Base-by-base conservation (phyloP, 1,140 invertebrate genomes). In the Papilio polytes region DNA sequence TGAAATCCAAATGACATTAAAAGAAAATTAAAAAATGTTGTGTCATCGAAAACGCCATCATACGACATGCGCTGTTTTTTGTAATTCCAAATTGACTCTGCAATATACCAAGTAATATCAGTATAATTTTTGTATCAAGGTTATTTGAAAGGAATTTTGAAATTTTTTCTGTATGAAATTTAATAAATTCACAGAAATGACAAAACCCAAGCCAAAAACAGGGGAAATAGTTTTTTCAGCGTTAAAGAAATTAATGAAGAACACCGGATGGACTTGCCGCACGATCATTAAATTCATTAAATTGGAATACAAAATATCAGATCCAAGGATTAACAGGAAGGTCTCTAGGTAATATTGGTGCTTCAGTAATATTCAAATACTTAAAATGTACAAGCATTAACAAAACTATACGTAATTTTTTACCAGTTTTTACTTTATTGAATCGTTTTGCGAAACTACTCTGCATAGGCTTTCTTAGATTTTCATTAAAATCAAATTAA, bases 231-330 rank as follows among this genome's bases (percentile, higher is more conserved):
- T 91, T 31, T 46, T 91, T 36, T 88, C 87, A 10, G 90, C 90
- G 9, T 84, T 91, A 3, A 89, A 87, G 66, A 90, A 89, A 74
- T 66, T 90, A 46, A 91, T 86, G 84, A 88, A 84, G 73, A 89
- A 90, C 70, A 91, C 89, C 15, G 89, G 87, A 4, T 91, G 90
- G 89, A 89, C 89, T 2, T 78, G 88, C 8, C 82, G 88, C 26
- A 89, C 89, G 9, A 91, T 91, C 10, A 84, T 88, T 10, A 91
- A 91, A 80, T 90, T 90, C 66, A 89, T 91, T 51, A 89, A 85
- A 84, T 79, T 87, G 78, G 89, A 91, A 73, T 90, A 88, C 31
- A 77, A 74, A 44, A 77, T 91, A 31, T 9, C 26, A 48, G 87
- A 89, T 74, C 83, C 84, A 3, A 89, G 87, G 51, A 81, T 90